Percentiles rank a stretch among this genome's conserved stretches.
Conservation (phyloP, 2,888 invertebrate genomes). For the Andricus quercusramuli region DNA sequence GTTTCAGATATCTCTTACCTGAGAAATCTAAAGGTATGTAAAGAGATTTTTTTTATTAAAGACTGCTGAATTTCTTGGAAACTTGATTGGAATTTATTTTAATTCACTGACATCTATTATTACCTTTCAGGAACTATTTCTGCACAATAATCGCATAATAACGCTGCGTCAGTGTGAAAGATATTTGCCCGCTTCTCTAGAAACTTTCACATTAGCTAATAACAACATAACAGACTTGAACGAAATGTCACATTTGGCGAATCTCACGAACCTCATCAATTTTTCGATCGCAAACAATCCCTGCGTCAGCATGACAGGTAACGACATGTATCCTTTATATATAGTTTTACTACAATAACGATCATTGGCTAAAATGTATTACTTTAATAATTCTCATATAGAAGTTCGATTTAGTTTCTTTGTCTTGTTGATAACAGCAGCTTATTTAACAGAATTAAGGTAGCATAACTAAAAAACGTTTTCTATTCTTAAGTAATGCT, state of each 20-base stretch:
- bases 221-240: conserved; percentile 92
- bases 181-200: conserved; percentile 88
- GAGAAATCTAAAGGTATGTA: conserved; percentile 86
- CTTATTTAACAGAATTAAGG: background rate
- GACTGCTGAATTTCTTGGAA: background rate
- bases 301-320: conserved; percentile 89
- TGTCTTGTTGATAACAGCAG: background rate
- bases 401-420: background rate
- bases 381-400: no score
- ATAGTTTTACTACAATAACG: background rate
- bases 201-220: conserved; percentile 88
- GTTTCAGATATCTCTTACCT: conserved; percentile 92
- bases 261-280: conserved; percentile 87
- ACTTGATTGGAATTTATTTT: background rate
- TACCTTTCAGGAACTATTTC: conserved; percentile 88
- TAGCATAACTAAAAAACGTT: background rate
- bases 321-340: conserved; percentile 87
- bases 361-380: background rate
- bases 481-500: background rate
- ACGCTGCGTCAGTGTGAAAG: conserved; percentile 91
- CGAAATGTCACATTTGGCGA: conserved; percentile 90
- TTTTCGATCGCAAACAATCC: conserved; percentile 93
- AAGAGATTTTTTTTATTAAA: background rate
- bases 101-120: conserved; percentile 43
- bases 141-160: conserved; percentile 92